These are phyloP conservation scores for Strigamia transsilvanica DNA, from an alignment of 2,888 invertebrate species.

Conservation along the genomic window DNA sequence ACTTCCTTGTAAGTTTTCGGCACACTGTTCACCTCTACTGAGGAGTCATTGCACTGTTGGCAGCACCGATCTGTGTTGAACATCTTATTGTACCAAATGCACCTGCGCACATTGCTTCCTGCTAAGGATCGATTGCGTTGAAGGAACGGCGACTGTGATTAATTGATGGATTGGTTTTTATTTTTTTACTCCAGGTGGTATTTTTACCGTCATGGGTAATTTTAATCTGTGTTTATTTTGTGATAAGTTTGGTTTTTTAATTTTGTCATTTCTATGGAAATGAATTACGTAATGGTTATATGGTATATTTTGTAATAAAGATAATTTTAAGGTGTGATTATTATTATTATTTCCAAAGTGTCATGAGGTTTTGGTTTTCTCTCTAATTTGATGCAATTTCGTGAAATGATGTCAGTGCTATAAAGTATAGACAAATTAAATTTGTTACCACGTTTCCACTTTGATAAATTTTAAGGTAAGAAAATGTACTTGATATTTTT, in stretches of 20 bases:
- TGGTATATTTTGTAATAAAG: not conserved
- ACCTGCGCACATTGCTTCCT: not conserved
- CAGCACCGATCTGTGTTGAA: not conserved
- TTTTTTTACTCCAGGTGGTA: too few species aligned
- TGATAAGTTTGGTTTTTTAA: too few species aligned
- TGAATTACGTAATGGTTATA: not conserved
- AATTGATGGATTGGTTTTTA: too few species aligned
- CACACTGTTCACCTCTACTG: not conserved
- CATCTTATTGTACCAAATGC: not conserved
- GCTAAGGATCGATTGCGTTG: not conserved
- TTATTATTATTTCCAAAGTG: not conserved
- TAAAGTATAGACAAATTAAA: not conserved
- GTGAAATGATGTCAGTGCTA: not conserved
- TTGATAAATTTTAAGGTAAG: not conserved
- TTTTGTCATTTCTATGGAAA: not conserved
- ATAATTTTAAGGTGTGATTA: not conserved
- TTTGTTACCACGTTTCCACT: not conserved
- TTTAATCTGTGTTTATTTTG: not conserved
- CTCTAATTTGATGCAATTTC: not conserved
- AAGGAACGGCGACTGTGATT: too few species aligned
- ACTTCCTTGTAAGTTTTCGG: not conserved
- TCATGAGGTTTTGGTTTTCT: not conserved
- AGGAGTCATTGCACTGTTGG: conserved; percentile 3
- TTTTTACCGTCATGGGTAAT: not conserved
- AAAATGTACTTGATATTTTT: not conserved